Evolutionary conservation across 2,113 vertebrate species (phyloP).

Genomic region (Dascyllus trimaculatus): DNA sequence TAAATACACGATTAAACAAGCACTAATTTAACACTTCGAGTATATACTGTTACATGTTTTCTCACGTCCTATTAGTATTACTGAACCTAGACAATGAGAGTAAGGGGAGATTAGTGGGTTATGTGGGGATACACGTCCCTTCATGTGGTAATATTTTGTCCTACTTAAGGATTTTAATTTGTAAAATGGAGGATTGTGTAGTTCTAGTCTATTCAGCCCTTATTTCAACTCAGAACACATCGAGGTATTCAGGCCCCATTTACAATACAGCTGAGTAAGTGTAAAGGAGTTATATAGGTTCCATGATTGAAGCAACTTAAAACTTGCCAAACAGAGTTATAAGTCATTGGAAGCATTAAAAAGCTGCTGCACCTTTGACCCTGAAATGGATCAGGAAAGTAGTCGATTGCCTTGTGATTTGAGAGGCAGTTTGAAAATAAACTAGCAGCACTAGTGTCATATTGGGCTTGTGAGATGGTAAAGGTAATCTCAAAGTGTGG

Average conservation of each 20-base stretch:
- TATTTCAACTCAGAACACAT: too few relatives aligned
- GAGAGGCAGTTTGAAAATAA: constrained; percentile 71
- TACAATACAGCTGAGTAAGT: too few relatives aligned
- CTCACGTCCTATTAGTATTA: too few relatives aligned
- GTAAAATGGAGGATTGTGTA: too few relatives aligned
- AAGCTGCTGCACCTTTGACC: constrained; percentile 53
- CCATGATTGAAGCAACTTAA: constrained; percentile 10
- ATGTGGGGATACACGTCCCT: too few relatives aligned
- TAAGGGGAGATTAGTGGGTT: too few relatives aligned
- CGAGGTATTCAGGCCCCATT: too few relatives aligned
- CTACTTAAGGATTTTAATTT: too few relatives aligned
- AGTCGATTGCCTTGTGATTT: constrained; percentile 52
- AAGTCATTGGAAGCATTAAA: constrained; percentile 23
- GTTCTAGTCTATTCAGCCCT: too few relatives aligned
- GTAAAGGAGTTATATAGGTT: background rate
- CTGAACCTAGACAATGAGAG: too few relatives aligned
- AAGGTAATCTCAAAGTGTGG: constrained; percentile 77
- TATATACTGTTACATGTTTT: too few relatives aligned
- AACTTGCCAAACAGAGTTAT: constrained; percentile 27
- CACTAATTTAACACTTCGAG: background rate
- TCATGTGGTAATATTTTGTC: too few relatives aligned
- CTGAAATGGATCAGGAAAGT: constrained; percentile 46
- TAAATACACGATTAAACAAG: background rate
- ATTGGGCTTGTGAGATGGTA: constrained; percentile 61
- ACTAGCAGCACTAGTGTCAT: constrained; percentile 53